phyloP scores from a whole-genome alignment of 2,888 invertebrate species.

The Deladenus siricidicola region DNA sequence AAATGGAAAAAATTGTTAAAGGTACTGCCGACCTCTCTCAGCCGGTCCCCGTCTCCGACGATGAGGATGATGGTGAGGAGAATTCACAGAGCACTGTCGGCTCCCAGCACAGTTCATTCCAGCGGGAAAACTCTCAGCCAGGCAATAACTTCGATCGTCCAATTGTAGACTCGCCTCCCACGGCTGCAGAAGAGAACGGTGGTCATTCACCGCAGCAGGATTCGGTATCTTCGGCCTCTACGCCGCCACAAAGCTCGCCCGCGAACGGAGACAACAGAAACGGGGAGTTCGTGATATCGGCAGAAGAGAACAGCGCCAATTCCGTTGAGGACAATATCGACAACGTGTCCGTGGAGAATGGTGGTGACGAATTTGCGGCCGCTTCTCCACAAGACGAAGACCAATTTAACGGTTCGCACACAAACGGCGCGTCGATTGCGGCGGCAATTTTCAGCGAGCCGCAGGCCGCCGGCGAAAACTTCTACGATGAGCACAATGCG shows the following conservation, averaged over 20 bases:
- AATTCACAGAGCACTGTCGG: background rate
- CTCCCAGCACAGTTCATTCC: background rate
- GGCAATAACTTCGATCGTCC: background rate
- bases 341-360: background rate
- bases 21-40: background rate
- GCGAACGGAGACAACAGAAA: no score
- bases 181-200: background rate
- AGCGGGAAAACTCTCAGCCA: background rate
- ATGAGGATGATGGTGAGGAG: slow-evolving; percentile 1
- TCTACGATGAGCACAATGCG: background rate
- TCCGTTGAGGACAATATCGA: background rate
- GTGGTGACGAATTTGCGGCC: background rate
- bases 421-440: background rate
- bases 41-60: slow-evolving; percentile 1
- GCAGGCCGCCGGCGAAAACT: background rate
- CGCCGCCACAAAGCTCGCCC: background rate
- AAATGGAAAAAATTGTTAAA: background rate
- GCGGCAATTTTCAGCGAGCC: no score
- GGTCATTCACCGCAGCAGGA: background rate
- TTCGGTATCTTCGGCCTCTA: background rate
- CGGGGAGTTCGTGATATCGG: background rate
- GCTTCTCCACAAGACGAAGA: background rate
- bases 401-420: background rate
- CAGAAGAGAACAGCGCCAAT: background rate
- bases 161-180: background rate